Conservation (phyloP, 2,797 vertebrate genomes). For the Sciaenops ocellatus region DNA sequence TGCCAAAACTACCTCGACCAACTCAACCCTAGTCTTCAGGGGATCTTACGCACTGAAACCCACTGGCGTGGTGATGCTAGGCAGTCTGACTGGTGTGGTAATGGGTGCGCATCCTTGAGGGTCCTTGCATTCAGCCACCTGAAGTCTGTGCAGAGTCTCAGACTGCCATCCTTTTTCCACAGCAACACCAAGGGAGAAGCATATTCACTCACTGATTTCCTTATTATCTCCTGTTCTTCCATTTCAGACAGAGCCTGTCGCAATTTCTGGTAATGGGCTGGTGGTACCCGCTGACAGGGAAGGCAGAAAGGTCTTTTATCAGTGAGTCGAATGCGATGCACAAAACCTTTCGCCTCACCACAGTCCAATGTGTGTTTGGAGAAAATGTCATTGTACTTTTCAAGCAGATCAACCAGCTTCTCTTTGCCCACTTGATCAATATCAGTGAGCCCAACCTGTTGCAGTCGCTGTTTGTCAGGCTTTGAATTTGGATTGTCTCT, state of each 20-base stretch:
- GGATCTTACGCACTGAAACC: too few species aligned
- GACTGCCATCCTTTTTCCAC: neutral
- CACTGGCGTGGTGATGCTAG: neutral
- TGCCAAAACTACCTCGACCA: too few species aligned
- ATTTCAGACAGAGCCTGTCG: conserved; percentile 2
- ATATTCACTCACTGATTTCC: conserved; percentile 12
- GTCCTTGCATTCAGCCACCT: conserved; percentile 1
- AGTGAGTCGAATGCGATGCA: neutral
- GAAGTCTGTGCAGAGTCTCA: conserved; percentile 19
- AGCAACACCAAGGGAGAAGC: conserved; percentile 18
- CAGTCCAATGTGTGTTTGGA: conserved; percentile 10
- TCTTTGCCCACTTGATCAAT: neutral
- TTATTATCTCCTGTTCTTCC: conserved; percentile 8
- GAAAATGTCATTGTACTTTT: conserved; percentile 7
- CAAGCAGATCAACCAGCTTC: neutral
- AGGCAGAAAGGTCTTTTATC: conserved; percentile 20
- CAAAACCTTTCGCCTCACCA: neutral
- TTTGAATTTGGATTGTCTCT: neutral
- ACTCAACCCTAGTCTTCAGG: too few species aligned
- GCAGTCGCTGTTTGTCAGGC: neutral
- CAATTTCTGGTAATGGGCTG: conserved; percentile 13
- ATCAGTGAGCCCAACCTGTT: neutral
- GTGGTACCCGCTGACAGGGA: neutral
- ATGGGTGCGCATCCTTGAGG: neutral
- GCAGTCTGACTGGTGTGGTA: conserved; percentile 19